Evolutionary conservation across 2,797 vertebrate genomes (phyloP).

Genomic region (Pipistrellus pygmaeus): DNA sequence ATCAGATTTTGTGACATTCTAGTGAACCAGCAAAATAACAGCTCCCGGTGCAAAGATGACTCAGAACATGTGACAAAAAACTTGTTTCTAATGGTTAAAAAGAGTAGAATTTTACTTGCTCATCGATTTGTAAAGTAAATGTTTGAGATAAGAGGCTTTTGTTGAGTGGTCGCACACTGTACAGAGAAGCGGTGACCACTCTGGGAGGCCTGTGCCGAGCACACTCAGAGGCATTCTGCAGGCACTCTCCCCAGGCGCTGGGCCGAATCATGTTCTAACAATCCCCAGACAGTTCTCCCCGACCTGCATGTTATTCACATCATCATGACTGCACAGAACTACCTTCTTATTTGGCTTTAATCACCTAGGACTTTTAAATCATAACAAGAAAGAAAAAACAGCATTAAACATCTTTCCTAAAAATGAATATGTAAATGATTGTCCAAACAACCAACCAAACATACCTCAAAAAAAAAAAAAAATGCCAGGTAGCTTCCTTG

Average conservation of each 20-base stretch:
- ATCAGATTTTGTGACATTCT: not conserved
- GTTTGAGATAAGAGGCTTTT: not conserved
- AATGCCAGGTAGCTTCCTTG: not conserved
- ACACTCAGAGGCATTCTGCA: not conserved
- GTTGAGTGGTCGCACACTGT: not conserved
- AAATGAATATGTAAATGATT: constrained; percentile 28
- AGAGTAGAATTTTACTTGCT: not conserved
- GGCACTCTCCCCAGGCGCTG: not conserved
- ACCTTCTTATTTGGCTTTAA: constrained; percentile 26
- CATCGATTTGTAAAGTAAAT: not conserved
- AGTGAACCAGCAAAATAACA: not conserved
- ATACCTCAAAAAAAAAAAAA: not conserved
- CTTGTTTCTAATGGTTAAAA: constrained; percentile 2
- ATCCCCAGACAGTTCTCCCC: not conserved
- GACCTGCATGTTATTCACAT: not conserved
- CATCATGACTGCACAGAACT: not conserved
- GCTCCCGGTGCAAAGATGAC: not conserved
- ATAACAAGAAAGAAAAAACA: not conserved
- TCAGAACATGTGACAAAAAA: not conserved
- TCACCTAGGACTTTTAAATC: constrained; percentile 17
- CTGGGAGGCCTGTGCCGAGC: not conserved
- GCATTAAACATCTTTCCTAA: constrained; percentile 14
- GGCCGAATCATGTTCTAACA: not conserved
- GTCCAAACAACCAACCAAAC: not conserved
- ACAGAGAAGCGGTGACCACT: not conserved